Conservation (phyloP, 2,797 vertebrate species). For the Fistularia commersonii region DNA sequence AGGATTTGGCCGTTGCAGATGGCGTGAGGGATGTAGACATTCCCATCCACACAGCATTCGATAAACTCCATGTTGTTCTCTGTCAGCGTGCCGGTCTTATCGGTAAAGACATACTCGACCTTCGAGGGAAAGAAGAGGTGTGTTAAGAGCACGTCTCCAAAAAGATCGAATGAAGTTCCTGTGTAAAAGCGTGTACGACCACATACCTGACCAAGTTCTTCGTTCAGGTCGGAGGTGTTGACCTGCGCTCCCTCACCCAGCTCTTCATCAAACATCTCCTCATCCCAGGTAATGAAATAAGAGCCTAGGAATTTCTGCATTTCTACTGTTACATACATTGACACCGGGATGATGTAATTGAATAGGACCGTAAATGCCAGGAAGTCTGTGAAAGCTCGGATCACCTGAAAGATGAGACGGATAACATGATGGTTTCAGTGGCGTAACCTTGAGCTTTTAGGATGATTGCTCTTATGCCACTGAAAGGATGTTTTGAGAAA, state of each 20-base stretch:
- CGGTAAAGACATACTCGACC: conserved; percentile 98
- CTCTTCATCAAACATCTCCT: conserved; percentile 95
- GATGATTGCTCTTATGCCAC: neutral
- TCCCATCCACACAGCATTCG: conserved; percentile 95
- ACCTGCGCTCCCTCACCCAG: conserved; percentile 90
- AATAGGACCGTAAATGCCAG: conserved; percentile 98
- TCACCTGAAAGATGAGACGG: conserved; percentile 71
- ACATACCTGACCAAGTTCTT: conserved; percentile 93
- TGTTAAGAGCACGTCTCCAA: neutral
- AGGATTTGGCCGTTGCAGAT: conserved; percentile 96
- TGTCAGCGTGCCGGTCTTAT: conserved; percentile 97
- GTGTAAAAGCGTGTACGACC: neutral
- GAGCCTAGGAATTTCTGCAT: conserved; percentile 99
- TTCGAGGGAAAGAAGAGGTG: conserved; percentile 38
- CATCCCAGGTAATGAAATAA: conserved; percentile 96
- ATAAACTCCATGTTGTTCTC: conserved; percentile 99
- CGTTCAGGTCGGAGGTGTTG: conserved; percentile 97
- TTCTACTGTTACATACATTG: conserved; percentile 99
- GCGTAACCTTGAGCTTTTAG: too few species aligned
- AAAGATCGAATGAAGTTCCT: neutral
- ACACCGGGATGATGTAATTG: conserved; percentile 99
- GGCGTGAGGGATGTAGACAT: conserved; percentile 88
- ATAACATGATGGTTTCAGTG: neutral
- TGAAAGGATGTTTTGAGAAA: neutral
- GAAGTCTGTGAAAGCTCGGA: conserved; percentile 94